These are phyloP conservation scores for Aphis craccivora DNA, from an alignment of 1,140 invertebrate species.

Conservation along the genomic window DNA sequence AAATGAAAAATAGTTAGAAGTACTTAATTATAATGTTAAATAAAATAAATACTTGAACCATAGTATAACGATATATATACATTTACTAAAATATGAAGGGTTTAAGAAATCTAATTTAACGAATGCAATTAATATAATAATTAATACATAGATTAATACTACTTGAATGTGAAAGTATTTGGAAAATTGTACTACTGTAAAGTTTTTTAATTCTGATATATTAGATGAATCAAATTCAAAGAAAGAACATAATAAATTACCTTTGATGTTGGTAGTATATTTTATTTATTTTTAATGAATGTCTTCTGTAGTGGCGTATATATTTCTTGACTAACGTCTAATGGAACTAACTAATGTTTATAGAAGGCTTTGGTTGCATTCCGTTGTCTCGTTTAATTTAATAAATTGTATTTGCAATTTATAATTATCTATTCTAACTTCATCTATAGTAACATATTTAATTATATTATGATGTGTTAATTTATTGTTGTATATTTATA, in stretches of 20 bases:
- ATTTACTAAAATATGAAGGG: neutral
- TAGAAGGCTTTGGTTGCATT: neutral
- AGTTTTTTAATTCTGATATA: neutral
- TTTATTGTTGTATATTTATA: neutral
- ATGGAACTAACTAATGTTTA: slow-evolving; percentile 1
- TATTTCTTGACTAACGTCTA: neutral
- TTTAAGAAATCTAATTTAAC: neutral
- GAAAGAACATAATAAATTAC: neutral
- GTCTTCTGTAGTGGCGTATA: neutral
- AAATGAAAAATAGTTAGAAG: neutral
- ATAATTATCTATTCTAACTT: neutral
- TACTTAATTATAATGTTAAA: neutral
- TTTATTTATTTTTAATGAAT: slow-evolving; percentile 28
- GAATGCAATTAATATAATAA: slow-evolving; percentile 7
- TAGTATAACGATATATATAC: neutral
- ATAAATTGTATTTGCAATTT: neutral
- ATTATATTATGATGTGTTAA: neutral
- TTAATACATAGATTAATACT: too few species aligned
- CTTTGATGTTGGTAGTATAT: neutral
- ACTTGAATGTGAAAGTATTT: slow-evolving; percentile 12
- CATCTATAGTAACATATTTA: neutral
- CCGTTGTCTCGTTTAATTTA: neutral
- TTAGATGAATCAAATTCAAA: slow-evolving; percentile 11
- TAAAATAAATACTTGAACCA: neutral
- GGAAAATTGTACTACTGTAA: neutral